Conservation (phyloP, 1,140 invertebrate species). For the Drosophila kohkoa region DNA sequence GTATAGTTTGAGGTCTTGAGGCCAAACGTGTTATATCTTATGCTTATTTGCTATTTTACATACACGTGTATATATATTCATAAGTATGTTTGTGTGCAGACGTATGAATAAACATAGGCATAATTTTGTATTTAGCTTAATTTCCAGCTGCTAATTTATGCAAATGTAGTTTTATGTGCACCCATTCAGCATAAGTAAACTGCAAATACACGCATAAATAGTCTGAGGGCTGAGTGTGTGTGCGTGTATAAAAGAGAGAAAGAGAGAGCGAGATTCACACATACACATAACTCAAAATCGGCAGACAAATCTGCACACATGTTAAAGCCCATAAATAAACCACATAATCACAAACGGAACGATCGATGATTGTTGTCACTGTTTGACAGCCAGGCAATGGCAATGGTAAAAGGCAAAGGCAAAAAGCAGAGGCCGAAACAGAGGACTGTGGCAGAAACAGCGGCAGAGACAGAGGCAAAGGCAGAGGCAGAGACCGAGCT, state of each 20-base stretch:
- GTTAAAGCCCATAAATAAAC: slow-evolving; percentile 85
- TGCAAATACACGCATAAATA: neutral
- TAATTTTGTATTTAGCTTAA: slow-evolving; percentile 73
- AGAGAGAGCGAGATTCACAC: slow-evolving; percentile 11
- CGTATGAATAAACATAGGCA: slow-evolving; percentile 47
- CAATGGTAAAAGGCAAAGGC: slow-evolving; percentile 47
- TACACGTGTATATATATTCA: slow-evolving; percentile 26
- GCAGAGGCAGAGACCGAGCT: slow-evolving; percentile 6
- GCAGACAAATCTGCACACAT: slow-evolving; percentile 85
- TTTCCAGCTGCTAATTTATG: slow-evolving; percentile 81
- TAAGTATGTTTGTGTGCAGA: slow-evolving; percentile 19
- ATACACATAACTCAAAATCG: slow-evolving; percentile 82
- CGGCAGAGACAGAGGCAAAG: slow-evolving; percentile 11
- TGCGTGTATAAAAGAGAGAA: neutral
- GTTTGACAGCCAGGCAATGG: slow-evolving; percentile 77
- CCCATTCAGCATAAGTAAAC: slow-evolving; percentile 33
- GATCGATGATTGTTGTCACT: slow-evolving; percentile 85
- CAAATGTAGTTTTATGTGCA: slow-evolving; percentile 66
- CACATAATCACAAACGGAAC: slow-evolving; percentile 85
- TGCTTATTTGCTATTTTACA: slow-evolving; percentile 50
- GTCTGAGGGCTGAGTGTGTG: neutral
- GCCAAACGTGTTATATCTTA: slow-evolving; percentile 47
- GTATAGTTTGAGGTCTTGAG: neutral
- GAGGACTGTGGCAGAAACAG: slow-evolving; percentile 4
- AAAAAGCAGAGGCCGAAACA: slow-evolving; percentile 17